phyloP scores from a whole-genome alignment of 2,797 vertebrate species.

The Pangasius djambal region DNA sequence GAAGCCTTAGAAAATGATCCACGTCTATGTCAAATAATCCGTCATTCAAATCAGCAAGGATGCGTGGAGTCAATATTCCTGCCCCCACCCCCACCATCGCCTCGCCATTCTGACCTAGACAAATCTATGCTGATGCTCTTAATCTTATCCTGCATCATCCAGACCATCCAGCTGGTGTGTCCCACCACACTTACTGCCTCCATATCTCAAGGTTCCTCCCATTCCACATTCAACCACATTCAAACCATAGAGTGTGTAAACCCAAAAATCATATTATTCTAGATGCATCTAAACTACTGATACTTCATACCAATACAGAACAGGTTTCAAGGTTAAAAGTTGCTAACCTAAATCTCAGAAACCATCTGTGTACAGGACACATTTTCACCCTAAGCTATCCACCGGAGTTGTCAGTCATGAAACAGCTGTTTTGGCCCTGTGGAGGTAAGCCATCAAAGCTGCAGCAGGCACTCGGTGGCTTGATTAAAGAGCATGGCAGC shows the following conservation, averaged over 20 bases:
- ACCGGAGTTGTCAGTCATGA: neutral
- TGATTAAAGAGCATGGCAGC: slow-evolving; percentile 37
- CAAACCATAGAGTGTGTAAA: neutral
- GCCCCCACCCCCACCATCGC: slow-evolving; percentile 60
- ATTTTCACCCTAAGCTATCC: neutral
- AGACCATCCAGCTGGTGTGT: slow-evolving; percentile 59
- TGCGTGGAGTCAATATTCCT: neutral
- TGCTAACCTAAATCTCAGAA: neutral
- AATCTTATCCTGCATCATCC: slow-evolving; percentile 75
- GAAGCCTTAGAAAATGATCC: neutral
- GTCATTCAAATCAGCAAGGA: neutral
- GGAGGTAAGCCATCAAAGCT: slow-evolving; percentile 31
- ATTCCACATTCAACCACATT: neutral
- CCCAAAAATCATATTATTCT: neutral
- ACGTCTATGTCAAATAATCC: neutral
- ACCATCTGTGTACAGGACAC: neutral
- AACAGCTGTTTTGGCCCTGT: slow-evolving; percentile 35
- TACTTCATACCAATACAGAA: slow-evolving; percentile 1
- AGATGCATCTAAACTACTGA: slow-evolving; percentile 30
- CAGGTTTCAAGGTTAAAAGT: neutral
- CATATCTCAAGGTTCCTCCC: neutral
- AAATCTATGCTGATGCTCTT: slow-evolving; percentile 66
- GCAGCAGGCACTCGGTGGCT: slow-evolving; percentile 9
- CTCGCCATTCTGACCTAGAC: slow-evolving; percentile 64
- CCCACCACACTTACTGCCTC: neutral